Percentiles rank a stretch among this genome's conserved stretches.
These are phyloP conservation scores for Aphidoletes aphidimyza DNA, from an alignment of 2,888 invertebrate genomes.

Conservation along the genomic window DNA sequence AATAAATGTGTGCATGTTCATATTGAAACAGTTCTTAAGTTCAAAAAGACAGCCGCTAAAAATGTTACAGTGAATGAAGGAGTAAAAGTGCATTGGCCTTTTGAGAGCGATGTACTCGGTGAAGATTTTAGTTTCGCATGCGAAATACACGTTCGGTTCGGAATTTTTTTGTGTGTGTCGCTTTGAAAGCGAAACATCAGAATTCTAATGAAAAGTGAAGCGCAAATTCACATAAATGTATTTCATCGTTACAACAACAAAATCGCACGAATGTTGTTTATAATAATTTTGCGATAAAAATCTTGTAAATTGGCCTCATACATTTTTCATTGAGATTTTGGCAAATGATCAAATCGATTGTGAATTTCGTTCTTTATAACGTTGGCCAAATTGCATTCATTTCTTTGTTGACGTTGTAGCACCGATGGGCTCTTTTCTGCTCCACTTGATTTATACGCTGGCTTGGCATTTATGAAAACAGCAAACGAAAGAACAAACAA, in stretches of 20 bases:
- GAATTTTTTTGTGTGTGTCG: neutral
- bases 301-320: neutral
- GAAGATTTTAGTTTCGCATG: neutral
- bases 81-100: constrained; percentile 38
- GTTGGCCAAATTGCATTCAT: neutral
- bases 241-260: neutral
- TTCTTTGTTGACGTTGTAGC: neutral
- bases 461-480: neutral
- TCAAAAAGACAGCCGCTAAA: neutral
- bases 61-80: neutral
- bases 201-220: constrained; percentile 13
- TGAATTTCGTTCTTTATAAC: neutral
- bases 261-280: neutral
- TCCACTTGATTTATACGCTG: constrained; percentile 22
- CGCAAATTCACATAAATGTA: neutral
- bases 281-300: neutral
- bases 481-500: neutral
- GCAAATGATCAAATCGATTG: neutral
- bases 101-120: constrained; percentile 12
- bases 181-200: neutral
- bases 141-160: neutral
- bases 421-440: neutral
- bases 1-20: neutral
- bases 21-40: constrained; percentile 1
- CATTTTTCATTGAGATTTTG: neutral